These are phyloP conservation scores for Zhuqinia jingwanae DNA, from an alignment of 2,888 invertebrate species.

Conservation along the genomic window DNA sequence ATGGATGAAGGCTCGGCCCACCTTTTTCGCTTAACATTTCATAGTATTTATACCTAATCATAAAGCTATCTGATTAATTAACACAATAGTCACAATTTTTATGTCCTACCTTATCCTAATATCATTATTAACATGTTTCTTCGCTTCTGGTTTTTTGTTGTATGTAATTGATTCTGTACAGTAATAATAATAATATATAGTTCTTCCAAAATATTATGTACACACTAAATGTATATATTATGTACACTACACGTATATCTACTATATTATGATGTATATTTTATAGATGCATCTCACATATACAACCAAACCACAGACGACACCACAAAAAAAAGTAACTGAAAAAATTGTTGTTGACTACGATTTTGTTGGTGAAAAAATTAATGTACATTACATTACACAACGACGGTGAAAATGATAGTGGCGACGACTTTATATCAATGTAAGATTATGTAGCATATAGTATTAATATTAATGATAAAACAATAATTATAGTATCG, in stretches of 20 bases:
- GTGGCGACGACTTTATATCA: conserved; percentile 34
- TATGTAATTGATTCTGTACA: conserved; percentile 10
- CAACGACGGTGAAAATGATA: conserved; percentile 35
- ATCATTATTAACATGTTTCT: neutral
- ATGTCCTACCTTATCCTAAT: neutral
- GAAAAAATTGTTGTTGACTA: conserved; percentile 66
- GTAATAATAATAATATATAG: too few relatives aligned
- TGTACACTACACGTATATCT: conserved; percentile 14
- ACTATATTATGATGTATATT: too few relatives aligned
- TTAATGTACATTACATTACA: too few relatives aligned
- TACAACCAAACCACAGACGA: conserved; percentile 69
- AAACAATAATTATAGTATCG: conserved; percentile 41
- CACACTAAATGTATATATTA: too few relatives aligned
- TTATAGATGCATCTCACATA: conserved; percentile 60
- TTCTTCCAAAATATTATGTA: conserved; percentile 27
- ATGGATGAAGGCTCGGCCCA: conserved; percentile 66
- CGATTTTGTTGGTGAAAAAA: conserved; percentile 66
- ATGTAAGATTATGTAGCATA: conserved; percentile 2
- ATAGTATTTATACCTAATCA: conserved; percentile 2
- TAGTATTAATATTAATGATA: conserved; percentile 11
- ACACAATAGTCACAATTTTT: too few relatives aligned
- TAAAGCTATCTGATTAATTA: conserved; percentile 13
- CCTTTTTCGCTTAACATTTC: conserved; percentile 38
- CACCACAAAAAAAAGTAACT: conserved; percentile 63
- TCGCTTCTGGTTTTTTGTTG: neutral